These are phyloP conservation scores for Sebastes steindachneri DNA, from an alignment of 2,797 vertebrate species.

Conservation along the genomic window DNA sequence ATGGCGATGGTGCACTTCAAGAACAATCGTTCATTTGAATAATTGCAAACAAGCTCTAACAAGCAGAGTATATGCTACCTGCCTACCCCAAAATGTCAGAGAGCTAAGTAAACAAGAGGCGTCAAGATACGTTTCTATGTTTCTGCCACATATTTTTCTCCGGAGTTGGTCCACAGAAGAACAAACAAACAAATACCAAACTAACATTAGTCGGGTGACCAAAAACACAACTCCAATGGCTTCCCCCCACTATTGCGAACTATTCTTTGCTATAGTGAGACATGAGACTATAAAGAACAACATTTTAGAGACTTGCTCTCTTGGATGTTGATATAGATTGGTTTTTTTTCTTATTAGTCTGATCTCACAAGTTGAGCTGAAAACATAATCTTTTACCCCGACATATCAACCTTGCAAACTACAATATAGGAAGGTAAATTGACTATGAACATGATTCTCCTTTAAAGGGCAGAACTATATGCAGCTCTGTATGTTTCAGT, in stretches of 20 bases:
- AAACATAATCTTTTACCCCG: not conserved
- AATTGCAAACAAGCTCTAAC: not conserved
- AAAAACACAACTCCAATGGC: not conserved
- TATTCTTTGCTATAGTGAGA: not conserved
- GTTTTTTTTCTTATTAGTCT: rapidly evolving
- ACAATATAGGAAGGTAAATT: not conserved
- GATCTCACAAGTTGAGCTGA: not conserved
- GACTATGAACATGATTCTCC: not conserved
- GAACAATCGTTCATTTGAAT: not conserved
- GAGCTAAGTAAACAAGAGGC: not conserved
- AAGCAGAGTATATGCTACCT: not conserved
- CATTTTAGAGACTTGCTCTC: not conserved
- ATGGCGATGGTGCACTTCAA: not conserved
- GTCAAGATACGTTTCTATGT: not conserved
- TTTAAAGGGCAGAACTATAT: not conserved
- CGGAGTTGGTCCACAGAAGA: not conserved
- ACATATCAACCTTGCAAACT: not conserved
- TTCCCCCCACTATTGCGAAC: not conserved
- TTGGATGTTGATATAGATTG: not conserved
- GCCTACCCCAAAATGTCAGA: not conserved
- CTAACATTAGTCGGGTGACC: not conserved
- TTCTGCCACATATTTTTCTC: not conserved
- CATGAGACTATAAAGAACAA: not conserved
- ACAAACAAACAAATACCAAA: not conserved
- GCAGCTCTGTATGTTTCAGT: not conserved